phyloP scores from a whole-genome alignment of 2,888 invertebrate genomes.

The Pomacea canaliculata region DNA sequence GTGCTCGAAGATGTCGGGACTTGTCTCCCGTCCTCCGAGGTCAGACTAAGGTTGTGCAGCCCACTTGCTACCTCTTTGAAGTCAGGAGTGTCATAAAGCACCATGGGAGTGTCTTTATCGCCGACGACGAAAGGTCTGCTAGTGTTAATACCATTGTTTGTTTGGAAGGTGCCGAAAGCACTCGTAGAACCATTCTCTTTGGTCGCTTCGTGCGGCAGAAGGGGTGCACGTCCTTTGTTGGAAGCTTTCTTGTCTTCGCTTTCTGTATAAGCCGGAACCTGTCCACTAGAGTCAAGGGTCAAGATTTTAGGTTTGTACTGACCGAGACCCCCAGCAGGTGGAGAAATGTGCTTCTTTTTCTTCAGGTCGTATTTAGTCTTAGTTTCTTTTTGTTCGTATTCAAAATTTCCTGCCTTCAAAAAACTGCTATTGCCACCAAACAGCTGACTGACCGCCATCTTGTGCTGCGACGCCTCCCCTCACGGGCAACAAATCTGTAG shows the following conservation, averaged over 20 bases:
- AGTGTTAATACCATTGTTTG: neutral
- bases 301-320: slow-evolving; percentile 24
- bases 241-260: neutral
- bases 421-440: neutral
- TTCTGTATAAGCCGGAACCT: slow-evolving; percentile 2
- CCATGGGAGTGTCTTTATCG: slow-evolving; percentile 37
- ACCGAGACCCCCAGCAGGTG: slow-evolving; percentile 1
- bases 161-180: neutral
- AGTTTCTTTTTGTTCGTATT: slow-evolving; percentile 28
- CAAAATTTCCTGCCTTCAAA: slow-evolving; percentile 10
- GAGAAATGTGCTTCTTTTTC: slow-evolving; percentile 16
- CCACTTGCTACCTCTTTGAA: slow-evolving; percentile 18
- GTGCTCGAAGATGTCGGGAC: neutral
- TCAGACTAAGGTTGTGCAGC: slow-evolving; percentile 5
- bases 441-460: neutral
- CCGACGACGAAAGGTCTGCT: slow-evolving; percentile 34
- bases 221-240: too few relatives aligned
- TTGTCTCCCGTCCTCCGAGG: neutral
- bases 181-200: neutral
- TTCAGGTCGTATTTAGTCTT: slow-evolving; percentile 26
- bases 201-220: neutral
- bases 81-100: slow-evolving; percentile 20
- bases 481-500: too few relatives aligned
- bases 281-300: neutral
- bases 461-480: neutral